A percentile compares a stretch with the other conserved stretches of the same genome.
Conservation (phyloP, 2,797 vertebrate genomes). For the Leptatherina wallacei region DNA sequence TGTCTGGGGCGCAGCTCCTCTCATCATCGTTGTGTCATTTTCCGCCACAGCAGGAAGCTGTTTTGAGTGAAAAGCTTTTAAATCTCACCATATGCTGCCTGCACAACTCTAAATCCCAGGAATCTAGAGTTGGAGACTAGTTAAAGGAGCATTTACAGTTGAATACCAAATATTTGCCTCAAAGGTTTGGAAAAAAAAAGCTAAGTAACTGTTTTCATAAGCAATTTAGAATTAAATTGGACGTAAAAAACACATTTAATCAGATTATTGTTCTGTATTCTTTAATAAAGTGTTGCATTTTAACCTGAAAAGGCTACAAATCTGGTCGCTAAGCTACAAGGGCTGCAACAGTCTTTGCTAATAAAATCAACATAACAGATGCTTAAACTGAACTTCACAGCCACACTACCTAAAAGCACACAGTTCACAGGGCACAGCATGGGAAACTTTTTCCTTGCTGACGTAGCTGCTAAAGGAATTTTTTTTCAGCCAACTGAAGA, state of each 20-base stretch:
- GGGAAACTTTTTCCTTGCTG: constrained; percentile 19
- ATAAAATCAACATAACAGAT: not conserved
- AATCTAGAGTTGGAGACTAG: not conserved
- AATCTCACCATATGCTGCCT: not conserved
- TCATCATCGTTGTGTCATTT: not conserved
- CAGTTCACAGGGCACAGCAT: constrained; percentile 11
- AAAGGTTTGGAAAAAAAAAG: no score
- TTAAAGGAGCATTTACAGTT: not conserved
- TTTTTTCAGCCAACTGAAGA: constrained; percentile 39
- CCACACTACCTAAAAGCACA: constrained; percentile 20
- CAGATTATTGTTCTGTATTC: not conserved
- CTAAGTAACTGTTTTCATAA: not conserved
- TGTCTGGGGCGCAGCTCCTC: not conserved
- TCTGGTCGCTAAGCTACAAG: no score
- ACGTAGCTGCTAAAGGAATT: constrained; percentile 9
- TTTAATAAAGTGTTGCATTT: not conserved
- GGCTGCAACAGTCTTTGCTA: not conserved
- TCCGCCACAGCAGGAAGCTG: not conserved
- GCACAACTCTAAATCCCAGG: not conserved
- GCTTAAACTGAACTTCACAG: not conserved
- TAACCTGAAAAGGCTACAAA: not conserved
- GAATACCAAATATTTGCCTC: not conserved
- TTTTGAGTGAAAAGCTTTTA: not conserved
- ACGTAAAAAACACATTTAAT: not conserved
- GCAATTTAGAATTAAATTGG: not conserved